Conservation (phyloP, 2,797 vertebrate genomes). For the Ceryle rudis region DNA sequence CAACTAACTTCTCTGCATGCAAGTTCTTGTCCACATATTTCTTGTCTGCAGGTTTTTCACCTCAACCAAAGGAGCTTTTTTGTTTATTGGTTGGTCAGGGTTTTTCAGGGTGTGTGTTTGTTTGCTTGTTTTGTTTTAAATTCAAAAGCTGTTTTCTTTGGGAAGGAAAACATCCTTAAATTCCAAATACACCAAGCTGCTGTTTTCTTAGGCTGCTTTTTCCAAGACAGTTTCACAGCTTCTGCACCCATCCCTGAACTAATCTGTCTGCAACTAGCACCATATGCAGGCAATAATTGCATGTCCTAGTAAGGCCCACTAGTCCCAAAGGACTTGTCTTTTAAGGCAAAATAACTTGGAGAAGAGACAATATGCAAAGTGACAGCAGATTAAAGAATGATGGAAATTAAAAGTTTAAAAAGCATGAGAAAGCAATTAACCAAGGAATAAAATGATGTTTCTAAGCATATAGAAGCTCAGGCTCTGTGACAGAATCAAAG, state of each 20-base stretch:
- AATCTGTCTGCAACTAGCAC: neutral
- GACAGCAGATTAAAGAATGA: slow-evolving; percentile 50
- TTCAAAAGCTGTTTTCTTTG: neutral
- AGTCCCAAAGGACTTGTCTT: neutral
- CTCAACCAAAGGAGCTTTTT: neutral
- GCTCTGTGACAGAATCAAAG: slow-evolving; percentile 25
- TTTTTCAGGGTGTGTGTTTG: rapidly evolving
- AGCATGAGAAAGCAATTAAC: slow-evolving; percentile 61
- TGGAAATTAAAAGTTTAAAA: slow-evolving; percentile 61
- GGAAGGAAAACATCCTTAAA: neutral
- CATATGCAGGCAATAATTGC: neutral
- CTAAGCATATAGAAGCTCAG: neutral
- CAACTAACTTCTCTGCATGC: rapidly evolving
- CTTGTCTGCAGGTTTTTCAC: neutral
- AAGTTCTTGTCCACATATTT: rapidly evolving
- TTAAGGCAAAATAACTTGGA: slow-evolving; percentile 42
- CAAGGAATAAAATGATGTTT: slow-evolving; percentile 7
- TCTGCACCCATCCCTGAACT: neutral
- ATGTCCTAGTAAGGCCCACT: neutral
- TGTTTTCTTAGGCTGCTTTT: neutral
- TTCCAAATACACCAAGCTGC: neutral
- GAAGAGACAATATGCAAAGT: slow-evolving; percentile 18
- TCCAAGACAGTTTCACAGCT: neutral
- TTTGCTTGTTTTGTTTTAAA: neutral
- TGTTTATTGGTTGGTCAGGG: neutral